Percentiles rank a stretch among this genome's conserved stretches.
Evolutionary conservation across 2,113 vertebrate genomes (phyloP).

Genomic region (Callopanchax toddi): DNA sequence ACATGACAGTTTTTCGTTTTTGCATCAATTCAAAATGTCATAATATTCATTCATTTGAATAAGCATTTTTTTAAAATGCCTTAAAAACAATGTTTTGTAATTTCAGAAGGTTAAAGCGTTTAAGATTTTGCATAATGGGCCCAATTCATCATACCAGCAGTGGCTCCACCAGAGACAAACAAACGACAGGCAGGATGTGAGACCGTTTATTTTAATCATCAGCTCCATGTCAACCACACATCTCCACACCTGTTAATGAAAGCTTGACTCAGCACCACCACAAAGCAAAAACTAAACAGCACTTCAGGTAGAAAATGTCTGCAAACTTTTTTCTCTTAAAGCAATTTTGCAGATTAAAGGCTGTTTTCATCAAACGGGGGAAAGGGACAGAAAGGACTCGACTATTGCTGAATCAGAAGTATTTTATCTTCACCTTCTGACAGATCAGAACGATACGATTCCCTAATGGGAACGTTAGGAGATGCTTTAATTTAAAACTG

Average conservation of each 20-base stretch:
- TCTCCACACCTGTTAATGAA: too few relatives aligned
- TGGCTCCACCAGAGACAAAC: slow-evolving; percentile 3
- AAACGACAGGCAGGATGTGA: slow-evolving; percentile 15
- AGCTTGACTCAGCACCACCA: too few relatives aligned
- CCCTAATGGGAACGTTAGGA: slow-evolving; percentile 42
- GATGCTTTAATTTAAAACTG: slow-evolving; percentile 31
- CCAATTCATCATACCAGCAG: background rate
- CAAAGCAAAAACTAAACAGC: too few relatives aligned
- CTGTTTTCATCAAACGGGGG: slow-evolving; percentile 32
- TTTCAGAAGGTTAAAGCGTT: background rate
- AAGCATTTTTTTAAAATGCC: background rate
- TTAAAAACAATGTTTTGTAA: background rate
- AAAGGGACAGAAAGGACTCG: slow-evolving; percentile 32
- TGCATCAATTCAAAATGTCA: background rate
- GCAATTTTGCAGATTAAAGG: slow-evolving; percentile 51
- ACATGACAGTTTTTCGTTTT: too few relatives aligned
- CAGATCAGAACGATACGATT: slow-evolving; percentile 51
- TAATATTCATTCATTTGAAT: background rate
- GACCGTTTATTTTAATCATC: too few relatives aligned
- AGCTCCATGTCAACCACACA: too few relatives aligned
- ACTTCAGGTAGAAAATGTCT: too few relatives aligned
- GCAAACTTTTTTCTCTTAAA: slow-evolving; percentile 25
- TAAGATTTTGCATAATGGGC: background rate
- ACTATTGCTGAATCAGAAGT: slow-evolving; percentile 61
- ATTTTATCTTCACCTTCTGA: slow-evolving; percentile 62